Evolutionary conservation across 2,888 invertebrate species (phyloP).

Genomic region (Tinea semifulvella): DNA sequence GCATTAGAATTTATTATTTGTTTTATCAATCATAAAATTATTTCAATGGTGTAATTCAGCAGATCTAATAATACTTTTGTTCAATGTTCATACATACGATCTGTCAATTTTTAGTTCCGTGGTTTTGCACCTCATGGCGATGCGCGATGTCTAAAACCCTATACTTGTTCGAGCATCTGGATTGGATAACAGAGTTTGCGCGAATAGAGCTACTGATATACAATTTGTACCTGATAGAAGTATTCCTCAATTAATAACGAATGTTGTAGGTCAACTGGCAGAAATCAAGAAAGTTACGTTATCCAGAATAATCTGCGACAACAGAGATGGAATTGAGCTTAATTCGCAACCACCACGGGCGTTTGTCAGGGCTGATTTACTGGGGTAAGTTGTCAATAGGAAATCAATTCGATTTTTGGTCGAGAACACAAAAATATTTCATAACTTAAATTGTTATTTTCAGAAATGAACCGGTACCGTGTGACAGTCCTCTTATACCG

Average conservation of each 20-base stretch:
- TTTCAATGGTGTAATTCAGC: too few species aligned
- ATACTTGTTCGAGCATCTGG: too few species aligned
- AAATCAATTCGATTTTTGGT: not conserved
- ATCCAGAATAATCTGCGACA: constrained; percentile 77
- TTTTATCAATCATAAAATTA: too few species aligned
- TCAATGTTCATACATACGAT: too few species aligned
- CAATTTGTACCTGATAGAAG: not conserved
- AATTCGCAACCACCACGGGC: constrained; percentile 65
- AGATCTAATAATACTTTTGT: too few species aligned
- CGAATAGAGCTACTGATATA: not conserved
- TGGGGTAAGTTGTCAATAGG: constrained; percentile 50
- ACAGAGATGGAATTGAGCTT: constrained; percentile 72
- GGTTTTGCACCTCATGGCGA: too few species aligned
- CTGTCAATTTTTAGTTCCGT: too few species aligned
- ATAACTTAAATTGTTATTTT: constrained; percentile 26
- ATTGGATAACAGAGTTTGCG: too few species aligned
- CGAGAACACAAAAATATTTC: not conserved
- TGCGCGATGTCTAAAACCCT: too few species aligned
- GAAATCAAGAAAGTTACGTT: constrained; percentile 75
- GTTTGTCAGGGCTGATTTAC: constrained; percentile 66
- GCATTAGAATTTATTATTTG: too few species aligned
- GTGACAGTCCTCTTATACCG: constrained; percentile 67
- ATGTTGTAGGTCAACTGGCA: constrained; percentile 68
- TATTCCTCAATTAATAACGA: not conserved
- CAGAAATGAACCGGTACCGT: constrained; percentile 74